Evolutionary conservation across 2,888 invertebrate genomes (phyloP).

Genomic region (Hedychridium roseum): DNA sequence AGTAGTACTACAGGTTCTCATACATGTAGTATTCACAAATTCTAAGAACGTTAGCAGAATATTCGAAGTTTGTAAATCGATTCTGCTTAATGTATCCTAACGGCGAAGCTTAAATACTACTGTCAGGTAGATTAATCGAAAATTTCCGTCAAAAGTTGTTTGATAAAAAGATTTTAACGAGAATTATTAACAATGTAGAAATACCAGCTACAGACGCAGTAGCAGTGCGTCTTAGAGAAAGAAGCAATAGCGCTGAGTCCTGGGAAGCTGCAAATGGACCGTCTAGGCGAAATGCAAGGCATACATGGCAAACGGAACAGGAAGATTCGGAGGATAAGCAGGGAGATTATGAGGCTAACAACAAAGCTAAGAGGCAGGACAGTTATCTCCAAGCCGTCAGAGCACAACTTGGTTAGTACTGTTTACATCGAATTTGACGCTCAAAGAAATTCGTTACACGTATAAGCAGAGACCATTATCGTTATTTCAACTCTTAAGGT

Average conservation of each 20-base stretch:
- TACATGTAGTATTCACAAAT: too few relatives aligned
- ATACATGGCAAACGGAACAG: constrained; percentile 51
- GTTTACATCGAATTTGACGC: neutral
- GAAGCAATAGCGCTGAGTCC: constrained; percentile 69
- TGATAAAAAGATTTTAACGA: too few relatives aligned
- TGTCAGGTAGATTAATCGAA: too few relatives aligned
- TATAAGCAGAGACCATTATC: too few relatives aligned
- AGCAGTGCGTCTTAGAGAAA: constrained; percentile 63
- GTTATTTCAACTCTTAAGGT: too few relatives aligned
- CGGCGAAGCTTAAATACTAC: too few relatives aligned
- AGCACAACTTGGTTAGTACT: constrained; percentile 53
- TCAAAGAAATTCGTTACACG: neutral
- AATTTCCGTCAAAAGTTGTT: too few relatives aligned
- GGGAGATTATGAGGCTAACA: constrained; percentile 24
- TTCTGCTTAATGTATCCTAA: too few relatives aligned
- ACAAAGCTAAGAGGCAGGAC: constrained; percentile 62
- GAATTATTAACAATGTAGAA: too few relatives aligned
- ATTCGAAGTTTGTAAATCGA: too few relatives aligned
- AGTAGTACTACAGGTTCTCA: too few relatives aligned
- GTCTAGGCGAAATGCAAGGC: constrained; percentile 41
- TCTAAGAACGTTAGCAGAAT: too few relatives aligned
- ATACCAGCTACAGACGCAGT: constrained; percentile 53
- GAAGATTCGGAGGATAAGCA: constrained; percentile 37
- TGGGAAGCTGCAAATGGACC: constrained; percentile 61
- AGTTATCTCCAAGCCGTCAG: constrained; percentile 64